Conservation (phyloP, 2,797 vertebrate species). For the Streptopelia turtur region DNA sequence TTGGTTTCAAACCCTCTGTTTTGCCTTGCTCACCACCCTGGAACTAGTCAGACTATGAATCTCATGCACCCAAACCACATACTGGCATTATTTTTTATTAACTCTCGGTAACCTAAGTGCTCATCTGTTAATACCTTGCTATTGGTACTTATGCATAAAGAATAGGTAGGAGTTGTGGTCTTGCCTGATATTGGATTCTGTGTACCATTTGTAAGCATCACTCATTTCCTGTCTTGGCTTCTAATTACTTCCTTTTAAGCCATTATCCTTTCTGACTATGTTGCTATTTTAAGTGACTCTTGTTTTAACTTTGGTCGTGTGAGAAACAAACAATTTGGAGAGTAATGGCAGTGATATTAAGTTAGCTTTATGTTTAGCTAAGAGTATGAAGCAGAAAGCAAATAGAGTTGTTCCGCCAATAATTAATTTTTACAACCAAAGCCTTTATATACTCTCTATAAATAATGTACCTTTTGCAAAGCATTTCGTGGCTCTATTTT, state of each 20-base stretch:
- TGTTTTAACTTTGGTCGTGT: background rate
- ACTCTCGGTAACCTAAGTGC: background rate
- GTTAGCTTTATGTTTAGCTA: background rate
- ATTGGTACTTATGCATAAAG: background rate
- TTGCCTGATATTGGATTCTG: background rate
- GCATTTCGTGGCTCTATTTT: background rate
- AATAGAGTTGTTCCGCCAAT: background rate
- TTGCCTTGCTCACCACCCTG: background rate
- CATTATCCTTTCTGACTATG: background rate
- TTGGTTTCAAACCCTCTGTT: slow-evolving; percentile 2
- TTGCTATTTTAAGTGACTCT: background rate
- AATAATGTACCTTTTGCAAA: slow-evolving; percentile 33
- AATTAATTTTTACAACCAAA: slow-evolving; percentile 17
- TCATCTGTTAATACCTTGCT: background rate
- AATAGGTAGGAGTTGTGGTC: background rate
- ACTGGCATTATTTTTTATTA: background rate
- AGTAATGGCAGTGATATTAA: background rate
- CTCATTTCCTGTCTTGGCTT: background rate
- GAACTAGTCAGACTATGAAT: background rate
- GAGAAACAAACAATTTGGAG: background rate
- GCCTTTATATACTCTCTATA: background rate
- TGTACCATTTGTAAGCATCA: background rate
- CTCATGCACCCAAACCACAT: background rate
- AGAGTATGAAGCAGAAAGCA: background rate
- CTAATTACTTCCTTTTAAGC: background rate